These are phyloP conservation scores for Pygocentrus nattereri DNA, from an alignment of 2,797 vertebrate species.

Conservation along the genomic window DNA sequence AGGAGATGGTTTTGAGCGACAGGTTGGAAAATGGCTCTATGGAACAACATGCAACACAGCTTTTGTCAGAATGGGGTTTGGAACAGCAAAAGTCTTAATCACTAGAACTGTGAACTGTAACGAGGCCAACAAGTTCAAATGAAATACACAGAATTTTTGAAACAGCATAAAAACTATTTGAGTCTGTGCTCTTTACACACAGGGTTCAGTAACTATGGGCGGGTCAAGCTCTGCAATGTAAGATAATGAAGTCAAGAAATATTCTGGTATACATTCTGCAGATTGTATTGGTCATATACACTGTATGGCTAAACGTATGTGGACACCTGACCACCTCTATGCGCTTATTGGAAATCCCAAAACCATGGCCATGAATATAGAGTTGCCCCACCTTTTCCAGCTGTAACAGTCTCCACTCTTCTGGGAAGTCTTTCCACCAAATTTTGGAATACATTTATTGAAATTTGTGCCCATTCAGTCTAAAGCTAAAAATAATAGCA, in stretches of 20 bases:
- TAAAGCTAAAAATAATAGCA: no score
- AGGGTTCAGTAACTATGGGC: neutral
- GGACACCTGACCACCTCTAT: no score
- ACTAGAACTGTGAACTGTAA: slow-evolving; percentile 34
- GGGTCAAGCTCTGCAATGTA: no score
- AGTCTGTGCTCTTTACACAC: neutral
- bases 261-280: neutral
- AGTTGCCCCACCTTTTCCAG: no score
- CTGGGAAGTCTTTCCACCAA: no score
- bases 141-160: neutral
- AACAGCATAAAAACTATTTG: neutral
- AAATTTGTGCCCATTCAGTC: no score
- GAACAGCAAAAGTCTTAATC: slow-evolving; percentile 41
- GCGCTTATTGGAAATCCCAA: no score
- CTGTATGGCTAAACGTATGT: no score
- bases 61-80: slow-evolving; percentile 55
- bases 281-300: neutral
- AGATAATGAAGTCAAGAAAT: neutral
- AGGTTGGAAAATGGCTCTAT: slow-evolving; percentile 61
- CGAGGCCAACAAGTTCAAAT: slow-evolving; percentile 37
- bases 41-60: slow-evolving; percentile 60
- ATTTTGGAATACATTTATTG: no score
- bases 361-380: no score
- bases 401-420: no score
- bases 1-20: slow-evolving; percentile 53